Percentiles rank a stretch among this genome's conserved stretches.
These are phyloP conservation scores for Noctua pronuba DNA, from an alignment of 2,888 invertebrate genomes.

Conservation along the genomic window DNA sequence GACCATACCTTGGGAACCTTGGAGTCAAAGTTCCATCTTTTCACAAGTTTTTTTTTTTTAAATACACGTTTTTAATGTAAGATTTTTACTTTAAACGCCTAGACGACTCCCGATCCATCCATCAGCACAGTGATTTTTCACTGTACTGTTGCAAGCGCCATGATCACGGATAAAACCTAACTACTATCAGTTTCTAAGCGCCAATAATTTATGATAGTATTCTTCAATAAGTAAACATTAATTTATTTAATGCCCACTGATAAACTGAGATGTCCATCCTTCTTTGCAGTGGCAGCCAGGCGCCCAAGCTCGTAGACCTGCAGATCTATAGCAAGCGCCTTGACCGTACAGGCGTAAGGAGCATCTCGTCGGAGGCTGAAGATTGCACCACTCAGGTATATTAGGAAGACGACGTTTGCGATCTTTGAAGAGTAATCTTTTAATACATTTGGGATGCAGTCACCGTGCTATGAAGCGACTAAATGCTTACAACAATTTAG, in stretches of 20 bases:
- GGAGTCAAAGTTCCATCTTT: too few relatives aligned
- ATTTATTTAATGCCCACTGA: neutral
- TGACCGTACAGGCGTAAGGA: neutral
- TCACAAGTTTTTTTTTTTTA: too few relatives aligned
- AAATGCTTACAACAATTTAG: neutral
- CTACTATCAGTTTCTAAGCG: neutral
- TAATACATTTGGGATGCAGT: neutral
- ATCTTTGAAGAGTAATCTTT: neutral
- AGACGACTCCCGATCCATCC: too few relatives aligned
- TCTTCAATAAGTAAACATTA: neutral
- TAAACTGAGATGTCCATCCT: too few relatives aligned
- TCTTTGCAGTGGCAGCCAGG: neutral
- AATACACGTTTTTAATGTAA: too few relatives aligned
- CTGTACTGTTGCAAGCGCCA: neutral
- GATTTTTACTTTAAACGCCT: too few relatives aligned
- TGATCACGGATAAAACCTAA: neutral
- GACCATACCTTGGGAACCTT: too few relatives aligned
- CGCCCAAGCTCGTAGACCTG: neutral
- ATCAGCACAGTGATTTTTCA: too few relatives aligned
- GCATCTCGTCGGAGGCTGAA: neutral
- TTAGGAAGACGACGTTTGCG: neutral
- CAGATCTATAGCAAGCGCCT: neutral
- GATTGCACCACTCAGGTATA: neutral
- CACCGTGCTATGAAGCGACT: neutral
- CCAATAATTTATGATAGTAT: neutral